These are phyloP conservation scores for Anthoscopus minutus DNA, from an alignment of 2,113 vertebrate species.

Conservation along the genomic window DNA sequence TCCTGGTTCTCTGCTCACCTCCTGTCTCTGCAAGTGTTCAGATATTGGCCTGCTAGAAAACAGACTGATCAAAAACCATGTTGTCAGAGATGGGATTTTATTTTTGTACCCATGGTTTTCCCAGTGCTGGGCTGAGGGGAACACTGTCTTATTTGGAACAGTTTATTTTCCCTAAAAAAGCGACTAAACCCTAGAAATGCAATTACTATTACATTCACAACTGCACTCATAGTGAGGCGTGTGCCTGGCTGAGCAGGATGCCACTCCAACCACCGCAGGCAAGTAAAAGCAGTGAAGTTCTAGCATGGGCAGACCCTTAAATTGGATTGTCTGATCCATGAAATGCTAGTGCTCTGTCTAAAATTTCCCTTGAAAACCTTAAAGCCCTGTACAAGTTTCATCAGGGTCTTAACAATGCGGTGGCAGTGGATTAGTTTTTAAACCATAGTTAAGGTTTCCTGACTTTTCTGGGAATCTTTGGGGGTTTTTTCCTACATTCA, in stretches of 20 bases:
- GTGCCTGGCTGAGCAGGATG: not conserved
- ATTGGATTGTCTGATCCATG: conserved; percentile 16
- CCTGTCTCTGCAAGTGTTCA: not conserved
- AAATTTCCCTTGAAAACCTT: conserved; percentile 30
- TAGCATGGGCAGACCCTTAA: not conserved
- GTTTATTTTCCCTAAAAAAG: not conserved
- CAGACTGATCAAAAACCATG: not conserved
- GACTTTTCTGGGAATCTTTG: not conserved
- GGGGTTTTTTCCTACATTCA: not conserved
- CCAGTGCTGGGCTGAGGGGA: not conserved
- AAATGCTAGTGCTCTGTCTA: conserved; percentile 24
- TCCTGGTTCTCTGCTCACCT: not conserved
- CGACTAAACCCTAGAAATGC: not conserved
- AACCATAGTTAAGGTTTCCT: not conserved
- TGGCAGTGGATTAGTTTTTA: not conserved
- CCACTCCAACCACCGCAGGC: not conserved
- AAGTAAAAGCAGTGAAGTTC: not conserved
- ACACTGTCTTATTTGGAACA: not conserved
- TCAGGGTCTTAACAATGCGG: not conserved
- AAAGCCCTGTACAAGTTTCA: not conserved
- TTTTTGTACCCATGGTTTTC: not conserved
- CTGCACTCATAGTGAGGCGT: not conserved
- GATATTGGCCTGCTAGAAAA: not conserved
- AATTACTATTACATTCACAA: not conserved
- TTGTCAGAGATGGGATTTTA: not conserved